Evolutionary conservation across 2,888 invertebrate species (phyloP), one percentile per base, ranked within the genome.

Genomic region (Eubasilissa splendida): DNA sequence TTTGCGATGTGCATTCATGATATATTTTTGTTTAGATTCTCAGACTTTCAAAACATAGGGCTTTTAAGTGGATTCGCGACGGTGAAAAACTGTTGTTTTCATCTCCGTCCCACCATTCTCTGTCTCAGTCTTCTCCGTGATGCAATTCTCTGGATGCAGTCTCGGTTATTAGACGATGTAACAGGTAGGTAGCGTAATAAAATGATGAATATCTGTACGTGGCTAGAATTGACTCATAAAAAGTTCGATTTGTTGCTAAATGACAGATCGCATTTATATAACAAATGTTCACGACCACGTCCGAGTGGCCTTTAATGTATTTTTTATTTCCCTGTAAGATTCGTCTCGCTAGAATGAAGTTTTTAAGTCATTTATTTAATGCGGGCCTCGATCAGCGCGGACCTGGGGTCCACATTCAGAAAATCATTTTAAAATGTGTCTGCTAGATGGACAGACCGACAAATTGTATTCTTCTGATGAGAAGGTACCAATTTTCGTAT

Each of bases 1-100:
- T 14, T n/a, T 71, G 14, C 11, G n/a, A 22, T 52, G 31, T 9
- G 31, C n/a, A 11, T 54, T 54, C 71, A 58, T 8, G 71, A 11
- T 56, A 14, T 73, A 52, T 74, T n/a, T 54, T 63, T 76, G 76
- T 66, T 77, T 77, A 77, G 77, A 54, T 66, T 66, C 77, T 65
- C 77, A 54, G 73, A 76, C 71, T 76, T 76, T 80, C 76, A 59
- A 79, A 52, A 63, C 80, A 56, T 54, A n/a, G 52, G 80, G 14
- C 66, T 66, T 73, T 68, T 73, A 73, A 73, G 42, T 73, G 54
- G 56, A 73, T 73, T 73, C 71, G 71, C 71, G 71, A 56, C 42
- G 71, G 71, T 73, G 56, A 73, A 73, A 73, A 73, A 73, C 71
- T 31, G 52, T 71, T 71, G 58, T 73, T 58, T 71, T 58, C 71